Base-by-base conservation (phyloP, 2,113 vertebrate genomes). In the Arothron firmamentum region DNA sequence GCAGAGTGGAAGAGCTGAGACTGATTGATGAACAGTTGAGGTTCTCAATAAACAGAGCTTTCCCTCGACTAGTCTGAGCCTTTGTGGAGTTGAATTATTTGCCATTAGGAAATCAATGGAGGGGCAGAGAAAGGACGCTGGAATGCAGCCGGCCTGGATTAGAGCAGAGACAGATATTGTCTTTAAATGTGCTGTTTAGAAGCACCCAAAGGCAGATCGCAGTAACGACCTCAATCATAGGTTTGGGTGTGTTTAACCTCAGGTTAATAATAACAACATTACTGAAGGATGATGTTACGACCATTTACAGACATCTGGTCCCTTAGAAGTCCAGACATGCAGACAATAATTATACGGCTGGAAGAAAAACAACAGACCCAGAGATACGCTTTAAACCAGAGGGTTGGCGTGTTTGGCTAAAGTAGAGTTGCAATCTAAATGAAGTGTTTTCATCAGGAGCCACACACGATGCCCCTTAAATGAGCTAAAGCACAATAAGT, bases 21-120 rank as follows among this genome's bases (percentile, higher is more conserved):
- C 79, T 89, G 87, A 90, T 88, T 83, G 82, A 80, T 85, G 87
- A 53, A 68, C 74, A 59, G 59, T 25, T 82, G 23, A 51, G 78
- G 65, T 79, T 56, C 60, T 59, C 28, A 23, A 64, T 85, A 83
- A 87, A 83, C 67, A 77, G 82, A 71, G 67, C 69, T 59, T 46
- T 65, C 70, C 62, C 76, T 34, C 48, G 65, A 84, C 63, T 84
- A 81, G 88, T 82, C 79, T 68, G 47, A 18, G 74, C 85, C 76
- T 88, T 87, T 90, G 89, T 90, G 75, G 54, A 19, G 62, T 65
- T 82, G 85, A 90, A 88, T 89, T 85, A 89, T 89, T 89, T 84
- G 45, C 75, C 70, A 83, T 85, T 73, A 81, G 77, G 57, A 67
- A 52, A 81, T 88, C 81, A 87, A 84, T 84, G 65, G 85, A 64